These are phyloP conservation scores for Anastatus disparis DNA, from an alignment of 1,140 invertebrate species.

Conservation along the genomic window DNA sequence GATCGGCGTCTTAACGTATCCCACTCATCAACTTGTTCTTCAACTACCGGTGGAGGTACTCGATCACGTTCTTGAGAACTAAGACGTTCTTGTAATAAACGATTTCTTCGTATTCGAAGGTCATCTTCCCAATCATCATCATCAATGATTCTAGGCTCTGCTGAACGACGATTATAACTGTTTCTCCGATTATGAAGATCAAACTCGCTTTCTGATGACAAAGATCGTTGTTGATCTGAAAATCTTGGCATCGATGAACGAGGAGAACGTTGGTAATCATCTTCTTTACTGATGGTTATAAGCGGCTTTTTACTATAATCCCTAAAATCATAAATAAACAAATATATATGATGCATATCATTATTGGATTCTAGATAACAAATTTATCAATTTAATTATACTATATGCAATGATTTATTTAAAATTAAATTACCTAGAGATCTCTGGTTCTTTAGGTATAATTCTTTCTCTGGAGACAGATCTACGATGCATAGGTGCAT, in stretches of 20 bases:
- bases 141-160: constrained; percentile 53
- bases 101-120: constrained; percentile 53
- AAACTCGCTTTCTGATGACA: constrained; percentile 59
- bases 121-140: constrained; percentile 63
- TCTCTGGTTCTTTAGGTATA: constrained; percentile 15
- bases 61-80: constrained; percentile 43
- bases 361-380: neutral
- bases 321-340: neutral
- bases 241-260: constrained; percentile 43
- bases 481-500: neutral
- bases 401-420: neutral
- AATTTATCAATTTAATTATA: no score
- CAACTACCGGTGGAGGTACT: constrained; percentile 3
- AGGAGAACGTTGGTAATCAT: constrained; percentile 45
- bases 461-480: constrained; percentile 28
- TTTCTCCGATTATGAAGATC: constrained; percentile 34
- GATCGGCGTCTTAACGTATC: constrained; percentile 56
- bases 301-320: constrained; percentile 28
- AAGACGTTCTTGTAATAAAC: constrained; percentile 47
- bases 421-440: constrained; percentile 7
- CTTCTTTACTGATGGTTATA: constrained; percentile 38
- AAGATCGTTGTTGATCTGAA: constrained; percentile 42
- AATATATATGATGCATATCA: neutral
- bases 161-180: constrained; percentile 27
- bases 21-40: constrained; percentile 45